These are phyloP conservation scores for Drosophila lowei DNA, from an alignment of 1,140 invertebrate species.

Conservation along the genomic window DNA sequence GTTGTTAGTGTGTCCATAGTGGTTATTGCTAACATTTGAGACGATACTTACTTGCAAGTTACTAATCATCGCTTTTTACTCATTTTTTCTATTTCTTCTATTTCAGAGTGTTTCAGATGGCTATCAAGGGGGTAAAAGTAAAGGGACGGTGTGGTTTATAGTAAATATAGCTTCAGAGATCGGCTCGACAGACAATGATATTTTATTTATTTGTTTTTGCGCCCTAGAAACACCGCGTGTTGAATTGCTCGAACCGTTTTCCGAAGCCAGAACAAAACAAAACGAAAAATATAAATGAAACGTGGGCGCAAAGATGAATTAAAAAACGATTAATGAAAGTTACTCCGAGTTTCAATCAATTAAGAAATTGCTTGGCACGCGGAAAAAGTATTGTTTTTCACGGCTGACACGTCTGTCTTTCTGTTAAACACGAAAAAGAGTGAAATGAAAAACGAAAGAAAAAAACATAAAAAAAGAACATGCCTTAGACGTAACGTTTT, in stretches of 20 bases:
- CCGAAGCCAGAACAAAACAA: slow-evolving; percentile 27
- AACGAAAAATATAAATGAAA: not conserved
- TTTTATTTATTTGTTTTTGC: not conserved
- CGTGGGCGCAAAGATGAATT: slow-evolving; percentile 14
- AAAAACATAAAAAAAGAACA: not conserved
- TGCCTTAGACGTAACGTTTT: slow-evolving; percentile 53
- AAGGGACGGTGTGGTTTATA: not conserved
- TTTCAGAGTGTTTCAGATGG: slow-evolving; percentile 10
- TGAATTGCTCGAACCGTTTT: slow-evolving; percentile 41
- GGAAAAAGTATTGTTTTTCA: slow-evolving; percentile 34
- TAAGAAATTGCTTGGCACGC: slow-evolving; percentile 24
- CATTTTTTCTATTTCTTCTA: slow-evolving; percentile 3
- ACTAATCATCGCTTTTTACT: not conserved
- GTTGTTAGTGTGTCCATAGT: slow-evolving; percentile 12
- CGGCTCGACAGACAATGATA: slow-evolving; percentile 19
- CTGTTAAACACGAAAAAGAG: slow-evolving; percentile 32
- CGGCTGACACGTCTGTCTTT: slow-evolving; percentile 27
- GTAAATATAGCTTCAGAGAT: slow-evolving; percentile 44
- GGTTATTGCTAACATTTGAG: not conserved
- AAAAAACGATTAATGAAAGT: not conserved
- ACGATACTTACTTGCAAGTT: slow-evolving; percentile 34
- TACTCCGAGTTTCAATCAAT: too few species aligned
- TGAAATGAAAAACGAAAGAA: slow-evolving; percentile 1
- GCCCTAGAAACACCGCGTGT: not conserved
- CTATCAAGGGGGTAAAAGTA: slow-evolving; percentile 19